A percentile compares a stretch with the other conserved stretches of the same genome.
Conservation (phyloP, 2,888 invertebrate genomes). For the Eucera pruinosa region DNA sequence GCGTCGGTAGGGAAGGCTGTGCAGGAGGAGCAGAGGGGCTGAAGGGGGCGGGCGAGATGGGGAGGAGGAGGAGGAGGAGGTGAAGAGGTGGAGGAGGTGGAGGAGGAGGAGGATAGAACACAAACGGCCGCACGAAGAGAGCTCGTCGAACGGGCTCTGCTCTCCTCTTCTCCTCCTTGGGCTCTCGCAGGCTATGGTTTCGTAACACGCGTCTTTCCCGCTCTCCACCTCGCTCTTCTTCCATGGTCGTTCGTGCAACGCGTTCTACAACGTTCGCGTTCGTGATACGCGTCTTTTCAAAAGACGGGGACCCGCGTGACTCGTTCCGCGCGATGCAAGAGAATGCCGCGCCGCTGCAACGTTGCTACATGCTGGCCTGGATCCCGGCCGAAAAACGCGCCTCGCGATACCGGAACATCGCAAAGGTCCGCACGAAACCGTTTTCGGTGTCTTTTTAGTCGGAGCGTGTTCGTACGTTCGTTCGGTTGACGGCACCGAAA, state of each 20-base stretch:
- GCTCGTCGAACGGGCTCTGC: constrained; percentile 75
- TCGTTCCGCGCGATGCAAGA: background rate
- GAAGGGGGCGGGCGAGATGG: constrained; percentile 22
- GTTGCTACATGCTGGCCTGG: too few species aligned
- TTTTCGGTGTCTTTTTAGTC: too few species aligned
- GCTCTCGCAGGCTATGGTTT: constrained; percentile 75
- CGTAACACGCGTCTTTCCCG: constrained; percentile 75
- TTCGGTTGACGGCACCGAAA: too few species aligned
- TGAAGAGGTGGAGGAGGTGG: constrained; percentile 18
- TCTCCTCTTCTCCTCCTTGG: constrained; percentile 62
- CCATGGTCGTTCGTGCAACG: constrained; percentile 41
- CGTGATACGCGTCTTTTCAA: constrained; percentile 57
- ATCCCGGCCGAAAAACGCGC: too few species aligned
- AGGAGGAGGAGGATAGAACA: constrained; percentile 64
- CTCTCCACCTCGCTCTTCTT: constrained; percentile 50
- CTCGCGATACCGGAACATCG: too few species aligned
- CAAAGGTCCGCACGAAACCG: too few species aligned
- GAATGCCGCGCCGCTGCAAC: background rate
- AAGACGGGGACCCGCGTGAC: constrained; percentile 38
- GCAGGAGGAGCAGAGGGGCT: constrained; percentile 23
- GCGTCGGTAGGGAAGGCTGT: constrained; percentile 33
- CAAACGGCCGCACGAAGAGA: constrained; percentile 71
- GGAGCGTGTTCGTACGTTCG: too few species aligned
- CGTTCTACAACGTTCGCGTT: constrained; percentile 39
- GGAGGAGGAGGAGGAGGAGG: background rate